These are phyloP conservation scores for Antrozous pallidus DNA, from an alignment of 2,797 vertebrate species.

Conservation along the genomic window DNA sequence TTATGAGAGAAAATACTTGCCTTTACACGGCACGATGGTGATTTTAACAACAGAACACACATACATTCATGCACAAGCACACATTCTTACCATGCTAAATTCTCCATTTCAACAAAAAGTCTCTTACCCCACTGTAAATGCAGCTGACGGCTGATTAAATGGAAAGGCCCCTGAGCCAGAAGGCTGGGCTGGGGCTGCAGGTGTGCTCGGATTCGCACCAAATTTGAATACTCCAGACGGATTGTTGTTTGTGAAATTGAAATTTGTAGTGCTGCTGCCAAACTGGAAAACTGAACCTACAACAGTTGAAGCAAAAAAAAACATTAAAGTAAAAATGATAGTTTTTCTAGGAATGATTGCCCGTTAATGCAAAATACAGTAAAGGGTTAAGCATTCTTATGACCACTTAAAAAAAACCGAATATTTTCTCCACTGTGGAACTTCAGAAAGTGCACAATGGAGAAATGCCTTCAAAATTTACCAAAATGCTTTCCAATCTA, in stretches of 20 bases:
- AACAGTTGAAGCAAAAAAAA: conserved; percentile 46
- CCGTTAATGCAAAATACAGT: not conserved
- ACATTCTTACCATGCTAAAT: not conserved
- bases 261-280: conserved; percentile 86
- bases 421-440: not conserved
- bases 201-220: conserved; percentile 81
- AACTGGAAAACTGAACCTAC: conserved; percentile 91
- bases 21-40: not conserved
- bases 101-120: not conserved
- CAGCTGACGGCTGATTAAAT: conserved; percentile 82
- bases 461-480: not conserved
- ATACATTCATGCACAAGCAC: not conserved
- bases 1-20: not conserved
- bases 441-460: not conserved
- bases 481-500: not conserved
- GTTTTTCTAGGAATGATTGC: not conserved
- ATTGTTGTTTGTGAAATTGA: conserved; percentile 85
- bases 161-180: conserved; percentile 86
- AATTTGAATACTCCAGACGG: conserved; percentile 90
- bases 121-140: conserved; percentile 92
- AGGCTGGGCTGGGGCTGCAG: conserved; percentile 83
- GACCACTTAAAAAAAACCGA: not conserved
- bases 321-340: not conserved
- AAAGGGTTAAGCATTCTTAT: not conserved
- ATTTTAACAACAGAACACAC: not conserved